Evolutionary conservation across 2,113 vertebrate genomes (phyloP).

Genomic region (Mormyrus lacerda): DNA sequence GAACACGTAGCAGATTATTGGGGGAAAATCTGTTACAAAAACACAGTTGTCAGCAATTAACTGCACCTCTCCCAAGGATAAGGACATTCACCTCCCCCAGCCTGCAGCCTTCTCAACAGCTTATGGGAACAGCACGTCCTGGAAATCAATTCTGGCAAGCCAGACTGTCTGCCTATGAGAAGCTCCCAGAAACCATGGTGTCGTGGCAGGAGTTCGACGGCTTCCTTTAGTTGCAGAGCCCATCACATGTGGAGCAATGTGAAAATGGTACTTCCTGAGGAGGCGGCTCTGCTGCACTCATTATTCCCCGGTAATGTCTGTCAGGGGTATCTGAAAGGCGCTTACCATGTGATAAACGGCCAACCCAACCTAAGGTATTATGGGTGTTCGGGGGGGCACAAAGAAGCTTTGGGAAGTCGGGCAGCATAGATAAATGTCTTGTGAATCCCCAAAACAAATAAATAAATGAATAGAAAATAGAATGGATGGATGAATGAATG

Average conservation of each 20-base stretch:
- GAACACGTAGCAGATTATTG: background rate
- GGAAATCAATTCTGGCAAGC: background rate
- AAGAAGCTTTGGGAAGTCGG: background rate
- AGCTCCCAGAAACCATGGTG: background rate
- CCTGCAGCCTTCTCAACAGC: background rate
- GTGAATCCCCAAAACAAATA: background rate
- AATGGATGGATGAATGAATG: background rate
- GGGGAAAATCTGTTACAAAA: background rate
- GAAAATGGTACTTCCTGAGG: background rate
- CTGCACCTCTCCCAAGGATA: background rate
- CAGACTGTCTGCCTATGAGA: background rate
- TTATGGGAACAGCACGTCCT: constrained; percentile 3
- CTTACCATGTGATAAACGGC: constrained; percentile 1
- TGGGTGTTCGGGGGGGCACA: background rate
- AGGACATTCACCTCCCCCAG: background rate
- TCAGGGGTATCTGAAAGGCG: background rate
- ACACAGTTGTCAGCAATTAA: background rate
- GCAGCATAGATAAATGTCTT: background rate
- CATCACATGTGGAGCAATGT: background rate
- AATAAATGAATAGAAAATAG: background rate
- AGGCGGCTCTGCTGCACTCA: background rate
- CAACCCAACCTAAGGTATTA: background rate
- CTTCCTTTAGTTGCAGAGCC: background rate
- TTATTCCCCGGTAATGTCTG: constrained; percentile 2
- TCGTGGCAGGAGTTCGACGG: background rate